Evolutionary conservation across 2,888 invertebrate genomes (phyloP), one percentile per base, ranked within the genome.

Genomic region (Polydrusus cervinus): DNA sequence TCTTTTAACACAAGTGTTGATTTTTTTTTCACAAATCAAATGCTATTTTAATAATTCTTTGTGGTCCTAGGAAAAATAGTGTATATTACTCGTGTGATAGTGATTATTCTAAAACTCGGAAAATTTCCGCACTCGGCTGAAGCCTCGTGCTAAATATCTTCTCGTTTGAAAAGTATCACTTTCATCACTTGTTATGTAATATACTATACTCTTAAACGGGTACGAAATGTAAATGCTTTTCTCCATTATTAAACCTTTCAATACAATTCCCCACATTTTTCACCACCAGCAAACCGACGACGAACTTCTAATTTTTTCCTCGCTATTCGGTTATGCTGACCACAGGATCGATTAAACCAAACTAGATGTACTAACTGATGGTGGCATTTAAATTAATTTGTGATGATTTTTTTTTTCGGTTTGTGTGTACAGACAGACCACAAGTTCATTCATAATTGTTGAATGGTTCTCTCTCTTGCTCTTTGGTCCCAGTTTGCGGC

Each of bases 391-490:
- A 76, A 76, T 76, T 76, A 76, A 76, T 76, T 76, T 64, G 68
- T 67, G 60, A 76, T 71, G 75, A 67, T 66, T 71, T 76, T 75
- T 73, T 71, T 74, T 71, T 74, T 53, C 49, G 72, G 51, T 72
- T 71, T 76, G 72, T 75, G 75, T 75, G 67, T 72, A 76, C 71
- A 76, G 67, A 49, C 51, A 68, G 69, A 76, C 76, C 76, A 76
- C 76, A 76, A 76, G 61, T 76, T 76, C 76, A 75, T 75, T 75
- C 75, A 75, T 75, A 66, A 71, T 69, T 74, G 67, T 64, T 43
- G 14, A 18, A 53, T 53, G 30, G 45, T 40, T 53, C 61, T 47
- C 45, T 45, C 47, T 64, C 40, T 38, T 20, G 1, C 61, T 40
- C 40, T 40, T 10, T n/a, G 14, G n/a, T n/a, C 73, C 57, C 71